Evolutionary conservation across 2,113 vertebrate species (phyloP), one percentile per base, ranked within the genome.

Genomic region (Syngnathus floridae): DNA sequence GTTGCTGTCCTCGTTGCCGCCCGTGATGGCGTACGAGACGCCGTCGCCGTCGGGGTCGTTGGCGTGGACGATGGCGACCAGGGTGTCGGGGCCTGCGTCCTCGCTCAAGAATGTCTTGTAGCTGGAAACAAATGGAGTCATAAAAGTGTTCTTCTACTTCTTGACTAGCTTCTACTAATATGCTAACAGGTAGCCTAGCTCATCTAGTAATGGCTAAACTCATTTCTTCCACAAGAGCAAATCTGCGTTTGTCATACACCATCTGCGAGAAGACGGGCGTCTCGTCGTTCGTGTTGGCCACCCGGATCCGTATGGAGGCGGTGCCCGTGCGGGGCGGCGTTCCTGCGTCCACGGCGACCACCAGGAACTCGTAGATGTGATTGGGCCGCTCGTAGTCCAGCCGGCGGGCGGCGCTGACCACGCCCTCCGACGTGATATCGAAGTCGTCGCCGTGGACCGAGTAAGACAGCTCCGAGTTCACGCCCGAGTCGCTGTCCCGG

Each of bases 41-140:
- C 78, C 84, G 11, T 95, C 94, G 63, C 94, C 94, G 26, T 96
- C 94, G 0, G 93, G 94, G 84, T 95, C 94, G 43, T 94, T 91
- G 51, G 94, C 94, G 60, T 91, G 87, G 64, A 96, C 89, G 12
- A 92, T 89, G 67, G 93, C 93, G 52, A 95, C 94, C 76, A 96
- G 89, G 0, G 91, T 92, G 69, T 92, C 89, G 0, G 94, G 93
- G 35, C 94, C 94, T 4, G 94, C 94, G 12, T 96, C 94, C 72
- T 96, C 94, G 0, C 92, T 94, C 51, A 96, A 88, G 78, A 96
- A 95, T 1, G 93, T 93, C 76, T 91, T 93, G 77, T 96, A 95
- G 2, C 94, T 96, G 85, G 21, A 54, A 14, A 36, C 36, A 35
- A 38, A 9, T 51, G 7, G 19, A 43, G 59, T 31, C 26, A 3